Percentiles rank a stretch among this genome's conserved stretches.
phyloP scores from a whole-genome alignment of 2,797 vertebrate genomes.

The Pseudochirops cupreus region DNA sequence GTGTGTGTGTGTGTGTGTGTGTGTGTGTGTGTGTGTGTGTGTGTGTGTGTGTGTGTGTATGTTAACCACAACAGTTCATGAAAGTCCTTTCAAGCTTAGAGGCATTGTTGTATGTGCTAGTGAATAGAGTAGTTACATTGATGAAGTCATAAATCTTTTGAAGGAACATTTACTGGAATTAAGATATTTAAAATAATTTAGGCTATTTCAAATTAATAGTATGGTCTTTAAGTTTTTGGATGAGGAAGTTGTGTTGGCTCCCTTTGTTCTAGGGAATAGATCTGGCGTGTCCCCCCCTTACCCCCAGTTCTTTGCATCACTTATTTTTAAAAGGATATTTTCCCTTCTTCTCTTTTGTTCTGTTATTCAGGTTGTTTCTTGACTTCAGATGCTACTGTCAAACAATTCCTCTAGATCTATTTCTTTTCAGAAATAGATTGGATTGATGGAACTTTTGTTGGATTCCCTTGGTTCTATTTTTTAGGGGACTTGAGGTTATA shows the following conservation, averaged over 20 bases:
- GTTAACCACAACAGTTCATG: not conserved
- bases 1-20: not conserved
- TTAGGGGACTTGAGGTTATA: not conserved
- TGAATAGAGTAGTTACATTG: not conserved
- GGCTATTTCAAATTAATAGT: not conserved
- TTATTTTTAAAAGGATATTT: constrained; percentile 1
- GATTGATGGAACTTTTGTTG: not conserved
- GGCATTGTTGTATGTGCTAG: not conserved
- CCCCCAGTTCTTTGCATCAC: constrained; percentile 1
- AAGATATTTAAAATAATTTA: not conserved
- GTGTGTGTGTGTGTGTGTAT: not conserved
- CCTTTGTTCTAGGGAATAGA: not conserved
- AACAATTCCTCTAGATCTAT: not conserved
- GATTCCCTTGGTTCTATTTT: not conserved
- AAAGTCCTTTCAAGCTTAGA: not conserved
- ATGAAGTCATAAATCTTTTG: not conserved
- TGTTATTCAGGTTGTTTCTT: constrained; percentile 16
- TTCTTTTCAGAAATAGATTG: not conserved
- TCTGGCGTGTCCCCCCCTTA: not conserved
- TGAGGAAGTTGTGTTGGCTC: not conserved
- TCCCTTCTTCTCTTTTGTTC: constrained; percentile 30
- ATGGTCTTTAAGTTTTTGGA: not conserved
- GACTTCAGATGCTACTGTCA: not conserved
- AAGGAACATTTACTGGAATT: not conserved
- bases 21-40: not conserved